Conservation (phyloP, 1,140 invertebrate genomes). For the Eumaeus atala region DNA sequence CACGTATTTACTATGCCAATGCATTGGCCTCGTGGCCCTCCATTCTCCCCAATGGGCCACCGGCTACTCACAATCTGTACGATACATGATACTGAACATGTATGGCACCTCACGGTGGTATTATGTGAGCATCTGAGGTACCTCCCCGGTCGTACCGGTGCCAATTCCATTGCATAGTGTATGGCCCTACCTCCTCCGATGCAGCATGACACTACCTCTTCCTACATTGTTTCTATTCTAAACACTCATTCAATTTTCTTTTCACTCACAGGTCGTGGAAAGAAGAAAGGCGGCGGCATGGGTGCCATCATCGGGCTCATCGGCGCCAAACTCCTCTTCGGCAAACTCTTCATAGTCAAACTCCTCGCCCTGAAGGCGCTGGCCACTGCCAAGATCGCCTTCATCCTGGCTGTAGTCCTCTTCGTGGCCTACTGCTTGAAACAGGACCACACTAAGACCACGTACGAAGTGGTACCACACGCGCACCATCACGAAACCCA, state of each 20-base stretch:
- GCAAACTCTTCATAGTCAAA: conserved; percentile 66
- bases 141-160: too few relatives aligned
- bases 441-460: conserved; percentile 61
- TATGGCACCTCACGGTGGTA: too few relatives aligned
- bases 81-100: too few relatives aligned
- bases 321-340: conserved; percentile 54
- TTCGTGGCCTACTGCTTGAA: conserved; percentile 63
- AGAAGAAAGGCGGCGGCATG: conserved; percentile 55
- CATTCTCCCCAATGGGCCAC: too few relatives aligned
- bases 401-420: conserved; percentile 58
- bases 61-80: too few relatives aligned
- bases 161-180: too few relatives aligned
- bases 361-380: conserved; percentile 62
- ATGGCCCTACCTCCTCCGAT: too few relatives aligned
- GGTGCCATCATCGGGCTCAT: conserved; percentile 58
- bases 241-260: conserved; percentile 1
- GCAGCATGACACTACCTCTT: too few relatives aligned
- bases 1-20: too few relatives aligned
- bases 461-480: conserved; percentile 62
- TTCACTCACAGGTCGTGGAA: conserved; percentile 50
- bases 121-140: too few relatives aligned
- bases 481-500: conserved; percentile 56
- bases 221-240: too few relatives aligned
- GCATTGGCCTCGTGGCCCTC: too few relatives aligned
- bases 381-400: conserved; percentile 60